Base-by-base conservation (phyloP, 2,797 vertebrate genomes). In the Orestias chungarensis region DNA sequence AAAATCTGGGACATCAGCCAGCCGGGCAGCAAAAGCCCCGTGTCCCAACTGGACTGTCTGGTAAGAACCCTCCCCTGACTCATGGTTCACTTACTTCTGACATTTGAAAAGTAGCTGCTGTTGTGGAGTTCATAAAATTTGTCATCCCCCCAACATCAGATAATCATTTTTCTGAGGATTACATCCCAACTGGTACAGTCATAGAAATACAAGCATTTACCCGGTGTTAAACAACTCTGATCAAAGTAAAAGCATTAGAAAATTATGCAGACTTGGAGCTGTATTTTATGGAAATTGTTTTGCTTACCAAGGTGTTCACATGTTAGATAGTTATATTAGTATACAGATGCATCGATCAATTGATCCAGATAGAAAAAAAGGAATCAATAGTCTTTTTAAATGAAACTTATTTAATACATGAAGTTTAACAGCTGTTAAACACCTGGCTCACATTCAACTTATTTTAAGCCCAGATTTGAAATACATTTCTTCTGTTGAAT, bases 1-100 rank as follows among this genome's bases (percentile, higher is more conserved):
- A 99, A 99, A 93, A 97, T 99, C 91, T 99, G 97, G 97, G 97
- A 98, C 89, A 98, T 98, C 85, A 97, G 96, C 91, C 96, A 98
- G 87, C 96, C 96, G 0, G 96, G 96, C 89, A 97, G 96, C 89
- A 97, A 98, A 92, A 98, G 96, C 81, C 96, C 97, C 0, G 96
- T 98, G 78, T 97, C 97, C 85, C 97, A 98, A 86, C 94, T 98
- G 33, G 96, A 97, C 92, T 98, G 96, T 85, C 92, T 98, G 96
- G 97, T 98, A 87, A 94, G 95, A 64, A n/a, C 70, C 12, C 7
- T 14, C 46, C 2, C 49, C 38, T 57, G 55, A 73, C 50, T 75
- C 52, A 64, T 10, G 4, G 66, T 69, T 74, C 14, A 64, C 67
- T 73, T 40, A 67, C 76, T 38, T 70, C 15, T 23, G 27, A 9